These are phyloP conservation scores for Lagorchestes hirsutus DNA, from an alignment of 2,797 vertebrate species.

Conservation along the genomic window DNA sequence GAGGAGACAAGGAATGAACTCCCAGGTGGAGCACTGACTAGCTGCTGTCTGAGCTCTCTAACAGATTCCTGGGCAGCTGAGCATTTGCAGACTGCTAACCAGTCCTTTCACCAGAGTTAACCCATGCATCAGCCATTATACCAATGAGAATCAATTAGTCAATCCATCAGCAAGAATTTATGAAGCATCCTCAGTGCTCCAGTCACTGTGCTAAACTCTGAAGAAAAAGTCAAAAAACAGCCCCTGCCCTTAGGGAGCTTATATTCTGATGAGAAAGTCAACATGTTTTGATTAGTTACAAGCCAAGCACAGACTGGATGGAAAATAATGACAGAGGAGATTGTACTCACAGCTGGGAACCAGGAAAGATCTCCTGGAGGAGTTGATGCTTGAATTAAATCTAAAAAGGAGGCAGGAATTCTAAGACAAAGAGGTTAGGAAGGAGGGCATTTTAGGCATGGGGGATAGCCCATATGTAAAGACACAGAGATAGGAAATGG, in stretches of 20 bases:
- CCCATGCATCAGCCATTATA: no score
- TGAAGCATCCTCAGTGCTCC: not conserved
- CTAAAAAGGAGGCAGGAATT: not conserved
- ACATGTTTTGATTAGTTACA: not conserved
- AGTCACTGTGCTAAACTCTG: not conserved
- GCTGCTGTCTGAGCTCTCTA: not conserved
- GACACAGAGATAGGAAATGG: not conserved
- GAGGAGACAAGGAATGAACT: not conserved
- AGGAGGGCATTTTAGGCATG: not conserved
- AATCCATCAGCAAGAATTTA: not conserved
- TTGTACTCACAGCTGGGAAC: not conserved
- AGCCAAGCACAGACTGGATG: not conserved
- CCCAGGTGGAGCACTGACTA: no score
- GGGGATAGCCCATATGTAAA: not conserved
- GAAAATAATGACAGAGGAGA: not conserved
- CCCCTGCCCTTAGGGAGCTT: conserved; percentile 13
- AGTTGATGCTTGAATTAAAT: not conserved
- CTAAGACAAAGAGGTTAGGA: not conserved
- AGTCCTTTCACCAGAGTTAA: not conserved
- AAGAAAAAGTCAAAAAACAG: not conserved
- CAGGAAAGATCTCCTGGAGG: not conserved
- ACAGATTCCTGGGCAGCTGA: not conserved
- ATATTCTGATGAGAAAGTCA: not conserved
- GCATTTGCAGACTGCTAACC: not conserved
- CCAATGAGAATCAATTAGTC: no score